Conservation (phyloP, 2,797 vertebrate genomes). For the Echeneis naucrates region DNA sequence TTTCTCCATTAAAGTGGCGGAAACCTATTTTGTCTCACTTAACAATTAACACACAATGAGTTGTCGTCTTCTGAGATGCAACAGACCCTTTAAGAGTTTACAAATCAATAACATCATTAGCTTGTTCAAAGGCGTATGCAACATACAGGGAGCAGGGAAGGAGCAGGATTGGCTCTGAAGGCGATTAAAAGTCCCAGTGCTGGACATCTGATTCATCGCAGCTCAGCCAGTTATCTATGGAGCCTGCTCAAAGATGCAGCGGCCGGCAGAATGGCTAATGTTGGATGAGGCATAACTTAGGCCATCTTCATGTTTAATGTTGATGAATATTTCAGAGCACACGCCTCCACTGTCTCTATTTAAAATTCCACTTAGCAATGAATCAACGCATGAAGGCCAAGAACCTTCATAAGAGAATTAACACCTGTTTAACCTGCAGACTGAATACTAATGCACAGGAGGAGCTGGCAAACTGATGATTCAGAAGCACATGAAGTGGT, state of each 20-base stretch:
- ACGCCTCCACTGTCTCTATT: slow-evolving; percentile 65
- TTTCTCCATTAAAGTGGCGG: not conserved
- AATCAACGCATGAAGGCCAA: slow-evolving; percentile 38
- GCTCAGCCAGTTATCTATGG: slow-evolving; percentile 52
- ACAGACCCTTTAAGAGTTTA: slow-evolving; percentile 6
- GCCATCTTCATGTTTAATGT: slow-evolving; percentile 81
- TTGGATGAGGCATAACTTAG: slow-evolving; percentile 64
- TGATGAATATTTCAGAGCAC: slow-evolving; percentile 79
- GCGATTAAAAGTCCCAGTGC: slow-evolving; percentile 7
- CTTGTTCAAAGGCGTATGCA: slow-evolving; percentile 4
- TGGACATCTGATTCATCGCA: slow-evolving; percentile 46
- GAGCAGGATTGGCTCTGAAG: slow-evolving; percentile 9
- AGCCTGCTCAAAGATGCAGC: slow-evolving; percentile 54
- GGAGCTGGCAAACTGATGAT: not conserved
- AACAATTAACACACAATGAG: not conserved
- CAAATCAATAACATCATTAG: slow-evolving; percentile 27
- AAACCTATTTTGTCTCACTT: slow-evolving; percentile 1
- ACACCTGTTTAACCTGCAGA: slow-evolving; percentile 56
- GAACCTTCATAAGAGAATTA: slow-evolving; percentile 41
- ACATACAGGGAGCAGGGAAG: not conserved
- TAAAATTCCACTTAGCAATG: slow-evolving; percentile 67
- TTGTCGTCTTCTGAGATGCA: not conserved
- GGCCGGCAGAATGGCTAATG: slow-evolving; percentile 67
- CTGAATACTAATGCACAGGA: slow-evolving; percentile 21
- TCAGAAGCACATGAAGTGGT: not conserved